Conservation (phyloP, 1,140 invertebrate species). For the Aphaenogaster floridana region DNA sequence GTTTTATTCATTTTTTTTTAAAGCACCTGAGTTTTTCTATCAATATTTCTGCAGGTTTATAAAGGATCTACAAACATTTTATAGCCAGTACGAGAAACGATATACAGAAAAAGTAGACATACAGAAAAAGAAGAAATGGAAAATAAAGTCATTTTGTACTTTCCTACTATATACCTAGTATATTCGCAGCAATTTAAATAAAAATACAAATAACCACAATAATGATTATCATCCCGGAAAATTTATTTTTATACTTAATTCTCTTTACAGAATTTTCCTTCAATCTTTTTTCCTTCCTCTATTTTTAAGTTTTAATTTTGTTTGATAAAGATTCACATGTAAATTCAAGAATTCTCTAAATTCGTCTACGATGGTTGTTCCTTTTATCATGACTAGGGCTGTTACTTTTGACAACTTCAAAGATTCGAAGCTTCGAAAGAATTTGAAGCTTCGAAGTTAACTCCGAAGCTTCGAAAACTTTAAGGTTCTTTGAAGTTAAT, state of each 20-base stretch:
- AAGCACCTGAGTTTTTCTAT: background rate
- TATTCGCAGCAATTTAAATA: background rate
- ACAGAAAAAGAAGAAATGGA: background rate
- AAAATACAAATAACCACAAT: background rate
- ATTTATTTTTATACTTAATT: background rate
- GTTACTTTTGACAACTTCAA: too few relatives aligned
- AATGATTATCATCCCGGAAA: background rate
- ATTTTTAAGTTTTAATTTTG: constrained; percentile 14
- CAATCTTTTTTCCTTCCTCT: too few relatives aligned
- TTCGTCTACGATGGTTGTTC: background rate
- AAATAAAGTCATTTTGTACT: background rate
- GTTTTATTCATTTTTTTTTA: constrained; percentile 12
- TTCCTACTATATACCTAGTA: background rate
- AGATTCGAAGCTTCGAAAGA: too few relatives aligned
- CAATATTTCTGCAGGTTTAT: constrained; percentile 1
- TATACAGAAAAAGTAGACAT: background rate
- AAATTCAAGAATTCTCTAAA: constrained; percentile 10
- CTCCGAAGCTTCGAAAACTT: too few relatives aligned
- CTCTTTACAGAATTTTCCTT: background rate
- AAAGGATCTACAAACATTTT: background rate
- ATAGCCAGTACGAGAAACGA: background rate
- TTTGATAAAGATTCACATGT: background rate
- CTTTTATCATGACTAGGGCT: background rate
- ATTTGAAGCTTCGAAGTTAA: too few relatives aligned
- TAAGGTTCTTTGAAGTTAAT: too few relatives aligned